Base-by-base conservation (phyloP, 2,113 vertebrate species). In the Sturnira hondurensis region DNA sequence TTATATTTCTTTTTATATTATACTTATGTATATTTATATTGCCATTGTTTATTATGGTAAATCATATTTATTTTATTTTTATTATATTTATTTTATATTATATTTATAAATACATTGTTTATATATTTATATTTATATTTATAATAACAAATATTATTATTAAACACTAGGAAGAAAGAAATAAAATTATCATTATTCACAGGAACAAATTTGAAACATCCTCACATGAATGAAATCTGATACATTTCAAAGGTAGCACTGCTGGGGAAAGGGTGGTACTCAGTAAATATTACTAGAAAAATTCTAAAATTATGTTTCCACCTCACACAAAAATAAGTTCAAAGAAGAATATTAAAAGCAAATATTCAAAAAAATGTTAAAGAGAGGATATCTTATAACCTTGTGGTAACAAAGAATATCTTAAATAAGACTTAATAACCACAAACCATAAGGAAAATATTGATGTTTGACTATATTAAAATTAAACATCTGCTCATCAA, bases 401-500 rank as follows among this genome's bases (percentile, higher is more conserved):
- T 87, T 81, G 74, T 71, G 67, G 38, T 84, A 93, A 85, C 20
- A 88, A 47, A 87, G 63, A 38, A 95, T 68, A 92, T 90, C 52
- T 94, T 73, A 86, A 80, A 54, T 90, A 93, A 87, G 15, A 93
- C 31, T 88, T 36, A 70, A 58, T 84, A 90, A 80, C 31, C 76
- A 94, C 73, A 95, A 91, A 78, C 22, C 16, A 63, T 56, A 90
- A 93, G 67, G n/a, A 77, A 97, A 97, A 94, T 52, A 81, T 3
- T n/a, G 70, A 88, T 85, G 85, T 68, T 1, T 88, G 19, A 65
- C 41, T 47, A 41, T 7, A 41, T 86, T 78, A 94, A 92, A 92
- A 94, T 71, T 77, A 92, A 94, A 70, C 68, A 96, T 88, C 85
- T 95, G 65, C 74, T 97, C 84, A 80, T 81, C 71, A 89, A 96